A percentile compares a stretch with the other conserved stretches of the same genome.
These are phyloP conservation scores for Amiota communis DNA, from an alignment of 2,888 invertebrate genomes.

Conservation along the genomic window DNA sequence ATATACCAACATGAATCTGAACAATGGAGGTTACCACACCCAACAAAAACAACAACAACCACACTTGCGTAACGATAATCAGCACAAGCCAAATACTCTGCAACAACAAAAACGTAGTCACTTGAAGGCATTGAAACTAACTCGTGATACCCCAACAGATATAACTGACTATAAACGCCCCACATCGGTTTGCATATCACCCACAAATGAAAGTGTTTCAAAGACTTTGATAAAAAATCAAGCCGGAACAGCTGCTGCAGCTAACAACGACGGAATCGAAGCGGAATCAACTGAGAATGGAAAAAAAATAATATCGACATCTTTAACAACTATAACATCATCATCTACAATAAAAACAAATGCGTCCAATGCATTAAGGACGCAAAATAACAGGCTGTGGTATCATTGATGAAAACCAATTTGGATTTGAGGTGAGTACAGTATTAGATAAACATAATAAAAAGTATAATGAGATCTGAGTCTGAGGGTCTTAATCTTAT, in stretches of 20 bases:
- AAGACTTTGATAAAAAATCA: constrained; percentile 27
- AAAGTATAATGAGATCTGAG: neutral
- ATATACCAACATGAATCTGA: constrained; percentile 30
- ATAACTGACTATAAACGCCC: constrained; percentile 53
- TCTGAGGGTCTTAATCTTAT: too few relatives aligned
- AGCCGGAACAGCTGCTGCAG: constrained; percentile 34
- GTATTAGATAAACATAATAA: neutral
- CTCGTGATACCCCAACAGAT: constrained; percentile 46
- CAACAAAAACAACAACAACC: constrained; percentile 39
- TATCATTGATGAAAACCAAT: constrained; percentile 70
- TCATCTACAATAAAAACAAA: constrained; percentile 38
- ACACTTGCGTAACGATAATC: constrained; percentile 39
- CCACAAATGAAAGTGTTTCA: constrained; percentile 32
- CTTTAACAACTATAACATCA: constrained; percentile 19
- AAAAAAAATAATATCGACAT: constrained; percentile 20
- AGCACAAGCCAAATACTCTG: constrained; percentile 31
- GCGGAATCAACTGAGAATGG: constrained; percentile 36
- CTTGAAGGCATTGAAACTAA: constrained; percentile 57
- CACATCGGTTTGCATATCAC: constrained; percentile 49
- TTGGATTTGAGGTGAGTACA: constrained; percentile 68
- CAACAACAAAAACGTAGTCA: constrained; percentile 48
- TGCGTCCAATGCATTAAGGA: constrained; percentile 51
- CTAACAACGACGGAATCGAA: constrained; percentile 40
- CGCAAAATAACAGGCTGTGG: constrained; percentile 71
- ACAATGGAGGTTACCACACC: constrained; percentile 19